Evolutionary conservation across 2,113 vertebrate genomes (phyloP), one percentile per base, ranked within the genome.

Genomic region (Erythrocercus mccallii): DNA sequence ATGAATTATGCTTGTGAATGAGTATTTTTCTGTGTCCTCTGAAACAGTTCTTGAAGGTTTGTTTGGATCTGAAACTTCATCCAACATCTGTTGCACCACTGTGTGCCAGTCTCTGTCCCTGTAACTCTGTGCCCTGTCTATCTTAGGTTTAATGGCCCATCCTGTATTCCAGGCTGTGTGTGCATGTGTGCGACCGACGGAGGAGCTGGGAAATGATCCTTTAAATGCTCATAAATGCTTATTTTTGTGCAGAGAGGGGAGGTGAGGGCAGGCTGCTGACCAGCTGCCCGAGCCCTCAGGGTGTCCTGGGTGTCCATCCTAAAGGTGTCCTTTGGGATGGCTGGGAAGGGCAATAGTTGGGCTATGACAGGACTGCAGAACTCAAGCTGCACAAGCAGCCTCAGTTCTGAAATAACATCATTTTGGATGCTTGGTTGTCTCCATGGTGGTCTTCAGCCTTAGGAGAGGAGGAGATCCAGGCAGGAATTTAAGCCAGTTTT

Each of bases 251-350:
- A 25, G 58, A 86, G 48, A 31, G 22, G 28, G 7, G 54, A 25
- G 56, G 54, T 30, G 37, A 69, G 68, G 54, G 44, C 10, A 3
- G 37, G 44, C 51, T 30, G 31, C 47, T 71, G 44, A 10, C 5
- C 47, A 18, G 62, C 33, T 64, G 44, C 23, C n/a, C 0, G 0
- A 18, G 58, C 28, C 35, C 38, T 9, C 14, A 2, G 51, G 3
- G 4, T 0, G 0, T 27, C 9, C 12, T n/a, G 0, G 2, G 10
- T 33, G 40, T 30, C 5, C 8, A 0, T 25, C 13, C 15, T 3
- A 4, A 58, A 21, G 20, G 16, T 50, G 28, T 21, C 42, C 30
- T 27, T 56, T 14, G 37, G 44, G 56, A 19, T 33, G 44, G 13
- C n/a, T 23, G 27, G 23, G 19, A 72, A 58, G 17, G 16, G n/a